Conservation (phyloP, 2,888 invertebrate species). For the Odontothrips loti region DNA sequence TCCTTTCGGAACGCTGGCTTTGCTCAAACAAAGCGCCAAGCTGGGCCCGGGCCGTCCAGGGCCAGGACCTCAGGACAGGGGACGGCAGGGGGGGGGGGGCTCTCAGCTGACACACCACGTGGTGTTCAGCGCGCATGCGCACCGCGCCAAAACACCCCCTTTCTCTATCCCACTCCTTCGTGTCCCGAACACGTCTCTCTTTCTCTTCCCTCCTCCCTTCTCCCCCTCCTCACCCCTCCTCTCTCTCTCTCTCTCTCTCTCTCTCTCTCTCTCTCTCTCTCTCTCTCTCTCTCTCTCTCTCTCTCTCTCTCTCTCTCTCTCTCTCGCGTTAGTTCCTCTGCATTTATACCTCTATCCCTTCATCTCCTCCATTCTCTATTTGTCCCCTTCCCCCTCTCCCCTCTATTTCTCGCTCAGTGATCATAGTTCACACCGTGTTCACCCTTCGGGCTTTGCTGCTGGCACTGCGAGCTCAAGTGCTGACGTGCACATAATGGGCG, state of each 20-base stretch:
- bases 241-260: background rate
- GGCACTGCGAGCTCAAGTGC: too few species aligned
- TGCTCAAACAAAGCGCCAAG: conserved; percentile 13
- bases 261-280: background rate
- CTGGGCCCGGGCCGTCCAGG: background rate
- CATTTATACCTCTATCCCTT: background rate
- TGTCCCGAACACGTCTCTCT: background rate
- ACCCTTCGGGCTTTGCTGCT: too few species aligned
- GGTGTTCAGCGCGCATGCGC: background rate
- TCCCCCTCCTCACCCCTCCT: background rate
- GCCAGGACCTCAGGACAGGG: background rate
- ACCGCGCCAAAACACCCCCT: background rate
- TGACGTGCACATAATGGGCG: too few species aligned
- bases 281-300: background rate
- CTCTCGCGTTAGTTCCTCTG: background rate
- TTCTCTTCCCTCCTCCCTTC: background rate
- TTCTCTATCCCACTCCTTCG: background rate
- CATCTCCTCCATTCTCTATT: background rate
- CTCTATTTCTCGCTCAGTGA: background rate
- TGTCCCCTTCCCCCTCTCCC: background rate
- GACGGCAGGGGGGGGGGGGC: background rate
- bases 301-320: background rate
- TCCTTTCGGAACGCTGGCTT: background rate
- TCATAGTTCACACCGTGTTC: too few species aligned
- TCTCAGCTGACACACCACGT: conserved; percentile 25